A percentile compares a stretch with the other conserved stretches of the same genome.
Evolutionary conservation across 2,797 vertebrate genomes (phyloP).

Genomic region (Xyrichtys novacula): DNA sequence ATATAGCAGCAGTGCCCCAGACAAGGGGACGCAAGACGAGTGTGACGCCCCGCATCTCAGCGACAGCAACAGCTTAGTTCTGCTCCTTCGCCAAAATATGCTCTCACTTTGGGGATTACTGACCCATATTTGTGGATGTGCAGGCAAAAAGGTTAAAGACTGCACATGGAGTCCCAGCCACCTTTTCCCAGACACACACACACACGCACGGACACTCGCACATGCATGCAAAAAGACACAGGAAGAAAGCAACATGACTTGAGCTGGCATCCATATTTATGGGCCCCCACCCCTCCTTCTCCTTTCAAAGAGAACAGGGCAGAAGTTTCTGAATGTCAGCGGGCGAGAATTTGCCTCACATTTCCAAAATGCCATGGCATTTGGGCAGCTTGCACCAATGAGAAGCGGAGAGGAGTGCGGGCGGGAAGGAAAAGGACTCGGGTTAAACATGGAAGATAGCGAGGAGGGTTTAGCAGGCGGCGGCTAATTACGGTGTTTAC

Average conservation of each 20-base stretch:
- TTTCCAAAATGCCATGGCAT: conserved; percentile 91
- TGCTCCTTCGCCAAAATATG: conserved; percentile 75
- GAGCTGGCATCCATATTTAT: conserved; percentile 86
- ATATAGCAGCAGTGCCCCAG: conserved; percentile 75
- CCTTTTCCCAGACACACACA: conserved; percentile 18
- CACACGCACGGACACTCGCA: conserved; percentile 18
- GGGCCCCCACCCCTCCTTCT: conserved; percentile 49
- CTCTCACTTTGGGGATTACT: conserved; percentile 84
- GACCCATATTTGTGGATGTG: conserved; percentile 85
- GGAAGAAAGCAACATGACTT: conserved; percentile 75
- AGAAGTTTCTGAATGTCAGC: conserved; percentile 89
- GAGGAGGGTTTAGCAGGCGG: conserved; percentile 54
- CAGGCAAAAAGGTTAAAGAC: conserved; percentile 87
- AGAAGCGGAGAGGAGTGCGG: conserved; percentile 65
- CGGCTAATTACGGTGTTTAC: conserved; percentile 77
- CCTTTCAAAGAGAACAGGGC: conserved; percentile 77
- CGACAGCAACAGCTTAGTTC: conserved; percentile 82
- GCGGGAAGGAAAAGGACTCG: conserved; percentile 64
- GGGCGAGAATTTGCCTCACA: conserved; percentile 85
- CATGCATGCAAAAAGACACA: conserved; percentile 32
- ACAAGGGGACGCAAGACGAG: conserved; percentile 71
- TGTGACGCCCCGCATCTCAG: conserved; percentile 69
- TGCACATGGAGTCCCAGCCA: conserved; percentile 66
- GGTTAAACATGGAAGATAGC: conserved; percentile 67
- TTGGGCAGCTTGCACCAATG: conserved; percentile 85